Percentiles rank a stretch among this genome's conserved stretches.
These are phyloP conservation scores for Drosophila punjabiensis DNA, from an alignment of 1,140 invertebrate genomes.

Conservation along the genomic window DNA sequence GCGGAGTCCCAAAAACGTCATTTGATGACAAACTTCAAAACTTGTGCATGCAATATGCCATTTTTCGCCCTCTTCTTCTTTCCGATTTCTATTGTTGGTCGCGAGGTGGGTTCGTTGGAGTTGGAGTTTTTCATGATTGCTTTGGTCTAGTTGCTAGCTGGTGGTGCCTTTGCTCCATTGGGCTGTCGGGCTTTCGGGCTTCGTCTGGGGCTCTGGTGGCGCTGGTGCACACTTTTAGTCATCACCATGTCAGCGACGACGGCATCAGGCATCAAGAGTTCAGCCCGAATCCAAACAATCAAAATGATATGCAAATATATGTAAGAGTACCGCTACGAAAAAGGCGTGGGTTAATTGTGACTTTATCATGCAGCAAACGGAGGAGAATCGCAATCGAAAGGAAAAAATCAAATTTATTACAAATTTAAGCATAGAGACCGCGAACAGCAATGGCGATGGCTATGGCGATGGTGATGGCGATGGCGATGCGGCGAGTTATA, in stretches of 20 bases:
- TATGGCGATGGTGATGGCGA: constrained; percentile 29
- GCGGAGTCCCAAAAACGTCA: constrained; percentile 59
- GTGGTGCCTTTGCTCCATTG: constrained; percentile 15
- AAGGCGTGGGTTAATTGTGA: constrained; percentile 85
- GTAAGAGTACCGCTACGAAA: constrained; percentile 84
- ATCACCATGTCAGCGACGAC: constrained; percentile 68
- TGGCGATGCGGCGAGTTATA: constrained; percentile 81
- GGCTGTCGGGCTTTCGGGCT: neutral
- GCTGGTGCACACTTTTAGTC: constrained; percentile 75
- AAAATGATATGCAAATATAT: constrained; percentile 84
- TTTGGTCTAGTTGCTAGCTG: constrained; percentile 50
- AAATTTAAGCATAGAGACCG: constrained; percentile 82
- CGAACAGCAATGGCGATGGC: constrained; percentile 34
- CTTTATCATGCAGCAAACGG: constrained; percentile 76
- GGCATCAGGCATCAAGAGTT: constrained; percentile 46
- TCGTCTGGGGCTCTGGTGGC: constrained; percentile 33
- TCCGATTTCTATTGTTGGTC: constrained; percentile 51
- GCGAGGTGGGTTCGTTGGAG: constrained; percentile 52
- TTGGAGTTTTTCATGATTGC: constrained; percentile 75
- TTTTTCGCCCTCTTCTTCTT: constrained; percentile 37
- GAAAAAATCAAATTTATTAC: constrained; percentile 84
- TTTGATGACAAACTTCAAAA: constrained; percentile 82
- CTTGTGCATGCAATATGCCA: constrained; percentile 73
- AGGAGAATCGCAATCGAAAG: constrained; percentile 75
- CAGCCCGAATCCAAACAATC: constrained; percentile 75